Conservation (phyloP, 2,113 vertebrate species). For the Pollachius pollachius region DNA sequence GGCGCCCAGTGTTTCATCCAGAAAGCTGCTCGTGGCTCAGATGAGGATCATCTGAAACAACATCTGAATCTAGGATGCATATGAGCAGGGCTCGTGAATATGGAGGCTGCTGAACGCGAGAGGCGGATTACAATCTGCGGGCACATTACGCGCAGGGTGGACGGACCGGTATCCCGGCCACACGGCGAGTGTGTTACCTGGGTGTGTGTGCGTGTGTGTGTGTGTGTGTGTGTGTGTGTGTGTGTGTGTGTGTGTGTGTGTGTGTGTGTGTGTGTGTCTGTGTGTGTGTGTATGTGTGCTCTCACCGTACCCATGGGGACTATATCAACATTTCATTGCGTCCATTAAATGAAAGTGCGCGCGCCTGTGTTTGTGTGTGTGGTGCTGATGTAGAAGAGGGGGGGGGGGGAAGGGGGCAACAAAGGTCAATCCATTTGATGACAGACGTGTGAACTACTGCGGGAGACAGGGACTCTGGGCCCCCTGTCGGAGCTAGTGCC, state of each 20-base stretch:
- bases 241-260: background rate
- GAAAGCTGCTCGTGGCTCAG: conserved; percentile 32
- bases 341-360: background rate
- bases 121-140: conserved; percentile 10
- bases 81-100: conserved; percentile 71
- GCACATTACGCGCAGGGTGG: background rate
- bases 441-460: conserved; percentile 54
- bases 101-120: conserved; percentile 64
- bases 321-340: conserved; percentile 16
- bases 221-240: conserved; percentile 4
- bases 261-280: conserved; percentile 8
- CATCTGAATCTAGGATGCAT: conserved; percentile 75
- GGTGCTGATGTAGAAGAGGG: conserved; percentile 11
- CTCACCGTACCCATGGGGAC: conserved; percentile 5
- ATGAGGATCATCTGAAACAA: conserved; percentile 32
- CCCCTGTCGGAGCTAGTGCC: conserved; percentile 53
- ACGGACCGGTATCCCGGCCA: conserved; percentile 26
- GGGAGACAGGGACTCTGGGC: conserved; percentile 45
- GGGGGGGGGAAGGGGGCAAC: conserved; percentile 25
- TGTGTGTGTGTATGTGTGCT: conserved; percentile 8
- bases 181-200: conserved; percentile 44
- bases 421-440: conserved; percentile 58
- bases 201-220: conserved; percentile 9
- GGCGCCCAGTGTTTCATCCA: conserved; percentile 2
- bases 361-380: background rate